phyloP scores from a whole-genome alignment of 2,888 invertebrate genomes.

The Apamea crenata region DNA sequence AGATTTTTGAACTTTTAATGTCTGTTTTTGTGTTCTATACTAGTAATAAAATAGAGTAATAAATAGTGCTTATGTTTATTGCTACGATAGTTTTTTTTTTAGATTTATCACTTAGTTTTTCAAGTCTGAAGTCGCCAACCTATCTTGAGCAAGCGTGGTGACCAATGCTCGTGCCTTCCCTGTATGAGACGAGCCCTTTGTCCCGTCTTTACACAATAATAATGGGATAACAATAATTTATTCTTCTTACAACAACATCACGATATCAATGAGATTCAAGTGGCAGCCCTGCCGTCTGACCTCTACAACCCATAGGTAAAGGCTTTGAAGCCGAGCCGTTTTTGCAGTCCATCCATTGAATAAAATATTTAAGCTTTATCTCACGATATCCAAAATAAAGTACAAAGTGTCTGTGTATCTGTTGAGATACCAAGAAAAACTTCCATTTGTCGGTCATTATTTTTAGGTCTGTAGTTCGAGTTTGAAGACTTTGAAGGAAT shows the following conservation, averaged over 20 bases:
- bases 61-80: not conserved
- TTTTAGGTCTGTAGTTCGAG: not conserved
- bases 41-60: not conserved
- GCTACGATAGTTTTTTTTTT: not conserved
- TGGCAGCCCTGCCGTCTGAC: constrained; percentile 25
- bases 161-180: not conserved
- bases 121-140: not conserved
- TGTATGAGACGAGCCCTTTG: not conserved
- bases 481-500: not conserved
- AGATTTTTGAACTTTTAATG: constrained; percentile 29
- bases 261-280: not conserved
- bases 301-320: constrained; percentile 34
- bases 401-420: not conserved
- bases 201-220: not conserved
- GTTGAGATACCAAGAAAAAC: not conserved
- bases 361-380: constrained; percentile 3
- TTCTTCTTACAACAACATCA: not conserved
- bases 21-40: not conserved
- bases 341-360: constrained; percentile 7
- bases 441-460: not conserved
- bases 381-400: not conserved
- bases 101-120: not conserved
- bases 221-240: not conserved
- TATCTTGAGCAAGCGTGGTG: not conserved
- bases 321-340: not conserved